Evolutionary conservation across 2,113 vertebrate genomes (phyloP), one percentile per base, ranked within the genome.

Genomic region (Psilopogon haemacephalus): DNA sequence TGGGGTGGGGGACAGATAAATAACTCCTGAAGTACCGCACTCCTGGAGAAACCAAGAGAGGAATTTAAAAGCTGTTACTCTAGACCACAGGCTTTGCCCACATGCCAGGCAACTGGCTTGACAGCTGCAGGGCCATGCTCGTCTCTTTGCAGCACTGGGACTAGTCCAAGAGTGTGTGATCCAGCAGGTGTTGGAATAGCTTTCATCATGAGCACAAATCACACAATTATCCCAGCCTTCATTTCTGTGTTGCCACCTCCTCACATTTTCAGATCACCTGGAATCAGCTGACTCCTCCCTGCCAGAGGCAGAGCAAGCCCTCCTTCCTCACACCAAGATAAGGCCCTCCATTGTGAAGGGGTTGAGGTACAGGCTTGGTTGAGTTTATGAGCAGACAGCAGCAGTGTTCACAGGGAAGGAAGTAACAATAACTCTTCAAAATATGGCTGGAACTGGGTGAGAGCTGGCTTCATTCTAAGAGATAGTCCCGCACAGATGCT

Each of bases 171-270:
- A 4, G 2, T 0, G 4, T 1, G 0, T 3, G 11, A 82, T 64
- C 48, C 35, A 69, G 27, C 82, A 81, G 70, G 87, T 21, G 3
- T 54, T 21, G 20, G 84, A 72, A 67, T 54, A 72, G 64, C 33
- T 95, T 94, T 90, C 89, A 70, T 83, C 40, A n/a, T 13, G 44
- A 72, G 58, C 77, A 81, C 73, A 95, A 91, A 95, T 90, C 89
- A 90, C 6, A 3, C 79, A 84, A 63, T 96, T 95, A 92, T 79
- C 75, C 56, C 56, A 82, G 63, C 27, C 91, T 92, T 38, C 4
- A 3, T 56, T 46, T 33, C 44, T 37, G 11, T 2, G 2, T 2
- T 70, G 86, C 33, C 59, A 38, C n/a, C 6, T 55, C 42, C 79
- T 65, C 13, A 14, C n/a, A 11, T 85, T 95, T 95, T 85, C 76